A percentile compares a stretch with the other conserved stretches of the same genome.
phyloP scores from a whole-genome alignment of 1,140 invertebrate genomes.

The Coelopa frigida region DNA sequence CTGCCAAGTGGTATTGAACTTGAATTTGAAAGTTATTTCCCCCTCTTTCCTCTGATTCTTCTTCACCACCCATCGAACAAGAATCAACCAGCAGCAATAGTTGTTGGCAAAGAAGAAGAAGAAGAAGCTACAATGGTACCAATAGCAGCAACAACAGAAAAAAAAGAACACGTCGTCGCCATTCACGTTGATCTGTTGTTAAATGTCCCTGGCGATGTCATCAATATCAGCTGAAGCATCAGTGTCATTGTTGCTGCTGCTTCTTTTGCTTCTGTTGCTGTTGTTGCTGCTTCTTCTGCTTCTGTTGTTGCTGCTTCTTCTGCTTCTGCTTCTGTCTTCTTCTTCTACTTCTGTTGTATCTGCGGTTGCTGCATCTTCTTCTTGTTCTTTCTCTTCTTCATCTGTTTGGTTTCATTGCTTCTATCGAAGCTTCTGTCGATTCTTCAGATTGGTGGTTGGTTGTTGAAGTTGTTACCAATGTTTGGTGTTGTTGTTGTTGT shows the following conservation, averaged over 20 bases:
- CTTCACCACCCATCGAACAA: neutral
- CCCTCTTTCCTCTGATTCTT: too few relatives aligned
- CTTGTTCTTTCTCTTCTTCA: conserved; percentile 4
- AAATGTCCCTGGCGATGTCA: conserved; percentile 13
- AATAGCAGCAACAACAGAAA: too few relatives aligned
- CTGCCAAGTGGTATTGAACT: too few relatives aligned
- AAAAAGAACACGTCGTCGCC: conserved; percentile 12
- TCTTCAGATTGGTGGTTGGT: too few relatives aligned
- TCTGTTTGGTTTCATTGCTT: too few relatives aligned
- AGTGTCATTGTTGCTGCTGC: conserved; percentile 16
- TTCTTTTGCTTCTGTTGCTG: conserved; percentile 9
- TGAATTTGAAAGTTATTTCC: too few relatives aligned
- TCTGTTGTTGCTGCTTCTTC: neutral
- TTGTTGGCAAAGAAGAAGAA: neutral
- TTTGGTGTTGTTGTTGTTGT: too few relatives aligned
- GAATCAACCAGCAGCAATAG: neutral
- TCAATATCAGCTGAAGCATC: conserved; percentile 14
- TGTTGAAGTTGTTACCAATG: too few relatives aligned
- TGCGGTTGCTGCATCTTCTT: conserved; percentile 2
- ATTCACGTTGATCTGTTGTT: conserved; percentile 14
- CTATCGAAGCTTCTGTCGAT: too few relatives aligned
- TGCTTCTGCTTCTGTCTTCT: neutral
- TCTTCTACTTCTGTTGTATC: neutral
- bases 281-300: neutral
- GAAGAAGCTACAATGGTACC: too few relatives aligned